Evolutionary conservation across 1,140 invertebrate genomes (phyloP).

Genomic region (Lepidurus couesii): DNA sequence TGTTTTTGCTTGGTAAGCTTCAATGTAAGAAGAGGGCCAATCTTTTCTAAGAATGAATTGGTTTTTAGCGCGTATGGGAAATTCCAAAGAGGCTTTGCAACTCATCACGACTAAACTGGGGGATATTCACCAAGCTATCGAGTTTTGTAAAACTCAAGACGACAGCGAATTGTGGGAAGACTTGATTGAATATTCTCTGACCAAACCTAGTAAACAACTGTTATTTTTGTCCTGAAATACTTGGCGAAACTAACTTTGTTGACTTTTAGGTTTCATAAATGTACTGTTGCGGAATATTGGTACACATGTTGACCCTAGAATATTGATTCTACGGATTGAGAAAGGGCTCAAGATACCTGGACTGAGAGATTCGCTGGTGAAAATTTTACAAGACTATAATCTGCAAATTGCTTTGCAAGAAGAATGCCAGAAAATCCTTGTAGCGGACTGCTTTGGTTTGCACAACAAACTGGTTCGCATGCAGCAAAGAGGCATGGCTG

Average conservation of each 20-base stretch:
- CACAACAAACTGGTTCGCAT: constrained; percentile 69
- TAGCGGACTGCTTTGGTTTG: constrained; percentile 82
- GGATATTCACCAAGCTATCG: constrained; percentile 88
- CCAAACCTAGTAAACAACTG: constrained; percentile 65
- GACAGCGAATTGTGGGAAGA: constrained; percentile 92
- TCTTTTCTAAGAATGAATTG: constrained; percentile 32
- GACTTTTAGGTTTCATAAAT: constrained; percentile 61
- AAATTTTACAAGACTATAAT: constrained; percentile 93
- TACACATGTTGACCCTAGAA: constrained; percentile 83
- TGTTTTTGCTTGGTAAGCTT: constrained; percentile 75
- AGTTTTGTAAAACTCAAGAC: constrained; percentile 94
- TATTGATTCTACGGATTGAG: constrained; percentile 78
- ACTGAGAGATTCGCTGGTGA: constrained; percentile 81
- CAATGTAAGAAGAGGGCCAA: background rate
- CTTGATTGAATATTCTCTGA: constrained; percentile 80
- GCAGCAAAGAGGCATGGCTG: constrained; percentile 68
- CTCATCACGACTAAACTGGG: constrained; percentile 79
- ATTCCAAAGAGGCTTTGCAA: constrained; percentile 80
- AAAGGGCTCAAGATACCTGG: constrained; percentile 78
- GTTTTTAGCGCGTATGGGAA: constrained; percentile 72
- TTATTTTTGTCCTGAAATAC: constrained; percentile 4
- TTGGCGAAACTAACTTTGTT: constrained; percentile 31
- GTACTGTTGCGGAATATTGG: constrained; percentile 72
- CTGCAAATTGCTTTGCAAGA: constrained; percentile 85
- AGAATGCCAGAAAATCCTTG: constrained; percentile 79